Conservation (phyloP, 2,888 invertebrate genomes). For the Eupithecia subumbrata region DNA sequence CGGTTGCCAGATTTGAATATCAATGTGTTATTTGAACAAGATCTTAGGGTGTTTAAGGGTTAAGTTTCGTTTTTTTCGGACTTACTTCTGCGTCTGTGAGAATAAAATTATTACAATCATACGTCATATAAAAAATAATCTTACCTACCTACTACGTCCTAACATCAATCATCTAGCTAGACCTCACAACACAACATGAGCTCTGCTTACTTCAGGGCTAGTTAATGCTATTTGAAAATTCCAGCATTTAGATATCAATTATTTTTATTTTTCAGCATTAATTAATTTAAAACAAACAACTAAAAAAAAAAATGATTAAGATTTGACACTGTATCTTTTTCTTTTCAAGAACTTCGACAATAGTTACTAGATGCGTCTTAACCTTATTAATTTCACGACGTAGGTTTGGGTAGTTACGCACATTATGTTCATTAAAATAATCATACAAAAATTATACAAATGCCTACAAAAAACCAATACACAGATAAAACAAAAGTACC, state of each 20-base stretch:
- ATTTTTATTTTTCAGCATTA: too few species aligned
- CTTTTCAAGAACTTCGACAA: too few species aligned
- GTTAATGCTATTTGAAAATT: too few species aligned
- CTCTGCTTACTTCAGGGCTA: too few species aligned
- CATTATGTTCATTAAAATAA: background rate
- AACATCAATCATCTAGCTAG: background rate
- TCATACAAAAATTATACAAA: background rate
- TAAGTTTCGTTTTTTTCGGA: background rate
- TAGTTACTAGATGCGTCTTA: background rate
- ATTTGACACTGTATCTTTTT: too few species aligned
- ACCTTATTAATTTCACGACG: too few species aligned
- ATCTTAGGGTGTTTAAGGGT: slow-evolving; percentile 12
- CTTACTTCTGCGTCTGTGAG: background rate
- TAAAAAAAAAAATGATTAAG: too few species aligned
- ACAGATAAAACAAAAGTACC: slow-evolving; percentile 52
- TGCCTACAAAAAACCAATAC: slow-evolving; percentile 39
- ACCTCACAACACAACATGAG: too few species aligned
- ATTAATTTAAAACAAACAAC: too few species aligned
- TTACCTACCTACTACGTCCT: background rate
- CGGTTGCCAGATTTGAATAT: slow-evolving; percentile 44
- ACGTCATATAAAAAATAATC: background rate
- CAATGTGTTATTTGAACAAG: slow-evolving; percentile 32
- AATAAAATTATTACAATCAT: background rate
- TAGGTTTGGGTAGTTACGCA: background rate
- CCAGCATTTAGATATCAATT: too few species aligned